Base-by-base conservation (phyloP, 2,888 invertebrate genomes). In the Drosophila testacea region DNA sequence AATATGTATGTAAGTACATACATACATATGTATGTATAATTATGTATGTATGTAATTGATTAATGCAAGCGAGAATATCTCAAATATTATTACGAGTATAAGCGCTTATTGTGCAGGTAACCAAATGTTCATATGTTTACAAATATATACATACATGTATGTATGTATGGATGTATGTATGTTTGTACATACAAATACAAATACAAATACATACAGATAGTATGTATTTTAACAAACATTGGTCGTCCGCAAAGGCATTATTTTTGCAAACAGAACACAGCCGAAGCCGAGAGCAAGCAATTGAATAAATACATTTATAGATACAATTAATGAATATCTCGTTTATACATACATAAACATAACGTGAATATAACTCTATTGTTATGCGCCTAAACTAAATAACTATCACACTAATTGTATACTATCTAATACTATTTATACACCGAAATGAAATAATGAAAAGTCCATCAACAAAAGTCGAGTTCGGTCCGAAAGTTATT, bases 361-460 rank as follows among this genome's bases (percentile, higher is more conserved):
- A 51, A 28, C 30, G 51, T 63, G 50, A 65, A 63, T 51, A 46
- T 39, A 85, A 83, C 73, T 83, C 62, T 77, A 79, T 67, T 83
- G 87, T 84, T 81, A 83, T 81, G 81, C 84, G 87, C 81, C 84
- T 86, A 70, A 76, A 70, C 52, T 59, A 64, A 64, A 38, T 73
- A 70, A 76, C 71, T 77, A 72, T 41, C 73, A 85, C 64, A 79
- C 73, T 79, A 81, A 81, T 65, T 84, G 79, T 81, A 87, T 83
- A 81, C 81, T 74, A 83, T 64, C 62, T 30, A 30, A 30, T 30
- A 30, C 30, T 78, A 80, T 83, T 83, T 83, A 80, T 57, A 80
- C 48, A 57, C 48, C 52, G 22, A 50, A 41, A 54, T 7, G 22
- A 50, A 41, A 54, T 7, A 61, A 42, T n/a, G n/a, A 34, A 56